Conservation (phyloP, 1,140 invertebrate species). For the Drosophila triauraria region DNA sequence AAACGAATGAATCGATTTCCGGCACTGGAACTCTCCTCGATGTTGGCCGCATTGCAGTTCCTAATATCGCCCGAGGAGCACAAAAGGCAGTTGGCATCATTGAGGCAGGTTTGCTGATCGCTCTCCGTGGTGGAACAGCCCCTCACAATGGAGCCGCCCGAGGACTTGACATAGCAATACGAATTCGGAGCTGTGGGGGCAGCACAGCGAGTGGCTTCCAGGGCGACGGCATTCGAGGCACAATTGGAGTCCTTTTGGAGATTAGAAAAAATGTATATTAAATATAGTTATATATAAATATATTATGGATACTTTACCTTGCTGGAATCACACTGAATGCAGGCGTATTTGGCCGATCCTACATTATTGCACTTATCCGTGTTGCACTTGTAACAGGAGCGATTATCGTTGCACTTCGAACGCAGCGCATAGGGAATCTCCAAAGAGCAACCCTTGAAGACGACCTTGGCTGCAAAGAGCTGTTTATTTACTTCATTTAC, state of each 20-base stretch:
- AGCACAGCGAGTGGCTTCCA: constrained; percentile 52
- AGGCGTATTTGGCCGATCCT: constrained; percentile 56
- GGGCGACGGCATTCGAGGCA: constrained; percentile 35
- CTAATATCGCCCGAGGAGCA: constrained; percentile 69
- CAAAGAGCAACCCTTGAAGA: constrained; percentile 74
- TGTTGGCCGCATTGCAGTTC: constrained; percentile 64
- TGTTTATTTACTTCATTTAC: neutral
- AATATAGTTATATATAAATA: neutral
- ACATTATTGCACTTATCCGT: constrained; percentile 77
- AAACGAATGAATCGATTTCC: constrained; percentile 65
- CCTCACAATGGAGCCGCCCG: constrained; percentile 46
- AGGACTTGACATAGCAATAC: constrained; percentile 71
- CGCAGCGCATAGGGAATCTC: constrained; percentile 68
- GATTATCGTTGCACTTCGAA: constrained; percentile 41
- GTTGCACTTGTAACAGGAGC: constrained; percentile 75
- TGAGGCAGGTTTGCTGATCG: constrained; percentile 67
- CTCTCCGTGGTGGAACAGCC: constrained; percentile 69
- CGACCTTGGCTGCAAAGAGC: constrained; percentile 55
- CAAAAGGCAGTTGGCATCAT: constrained; percentile 67
- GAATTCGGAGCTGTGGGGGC: constrained; percentile 73
- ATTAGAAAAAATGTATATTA: neutral
- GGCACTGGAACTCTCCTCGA: constrained; percentile 28
- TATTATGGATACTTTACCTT: constrained; percentile 21
- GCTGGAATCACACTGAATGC: constrained; percentile 75
- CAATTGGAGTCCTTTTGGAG: constrained; percentile 55